phyloP scores from a whole-genome alignment of 2,113 vertebrate species.

The Rhodinocichla rosea region DNA sequence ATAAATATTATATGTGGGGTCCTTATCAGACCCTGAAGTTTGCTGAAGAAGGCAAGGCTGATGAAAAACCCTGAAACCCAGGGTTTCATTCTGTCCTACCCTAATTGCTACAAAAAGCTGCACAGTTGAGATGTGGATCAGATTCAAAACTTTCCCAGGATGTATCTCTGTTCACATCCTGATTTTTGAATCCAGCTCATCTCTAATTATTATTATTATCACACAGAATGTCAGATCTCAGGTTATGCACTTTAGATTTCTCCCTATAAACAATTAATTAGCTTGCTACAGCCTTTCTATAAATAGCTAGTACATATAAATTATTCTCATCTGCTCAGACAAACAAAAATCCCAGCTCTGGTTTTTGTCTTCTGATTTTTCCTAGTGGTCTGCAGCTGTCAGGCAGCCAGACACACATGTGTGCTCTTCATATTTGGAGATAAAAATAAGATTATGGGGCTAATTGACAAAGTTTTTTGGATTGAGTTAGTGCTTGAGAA shows the following conservation, averaged over 20 bases:
- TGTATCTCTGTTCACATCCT: neutral
- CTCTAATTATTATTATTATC: conserved; percentile 51
- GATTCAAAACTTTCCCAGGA: conserved; percentile 19
- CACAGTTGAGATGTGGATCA: neutral
- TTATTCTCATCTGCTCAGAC: conserved; percentile 33
- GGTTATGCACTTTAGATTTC: conserved; percentile 60
- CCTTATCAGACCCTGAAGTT: neutral
- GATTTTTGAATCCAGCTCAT: conserved; percentile 28
- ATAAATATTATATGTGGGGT: neutral
- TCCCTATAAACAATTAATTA: conserved; percentile 66
- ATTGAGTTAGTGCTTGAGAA: neutral
- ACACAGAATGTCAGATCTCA: conserved; percentile 37
- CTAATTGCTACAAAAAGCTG: neutral
- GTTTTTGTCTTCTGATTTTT: conserved; percentile 21
- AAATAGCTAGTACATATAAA: conserved; percentile 43
- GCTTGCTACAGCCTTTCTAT: conserved; percentile 22
- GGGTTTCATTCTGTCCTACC: neutral
- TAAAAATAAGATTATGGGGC: conserved; percentile 23
- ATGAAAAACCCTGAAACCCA: too few relatives aligned
- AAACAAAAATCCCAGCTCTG: conserved; percentile 38
- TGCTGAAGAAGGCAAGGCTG: neutral
- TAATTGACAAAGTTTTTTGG: neutral
- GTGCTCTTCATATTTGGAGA: neutral
- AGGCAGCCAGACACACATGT: neutral
- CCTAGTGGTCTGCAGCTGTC: conserved; percentile 33